Base-by-base conservation (phyloP, 2,888 invertebrate genomes). In the Phoenoteleia sp. region DNA sequence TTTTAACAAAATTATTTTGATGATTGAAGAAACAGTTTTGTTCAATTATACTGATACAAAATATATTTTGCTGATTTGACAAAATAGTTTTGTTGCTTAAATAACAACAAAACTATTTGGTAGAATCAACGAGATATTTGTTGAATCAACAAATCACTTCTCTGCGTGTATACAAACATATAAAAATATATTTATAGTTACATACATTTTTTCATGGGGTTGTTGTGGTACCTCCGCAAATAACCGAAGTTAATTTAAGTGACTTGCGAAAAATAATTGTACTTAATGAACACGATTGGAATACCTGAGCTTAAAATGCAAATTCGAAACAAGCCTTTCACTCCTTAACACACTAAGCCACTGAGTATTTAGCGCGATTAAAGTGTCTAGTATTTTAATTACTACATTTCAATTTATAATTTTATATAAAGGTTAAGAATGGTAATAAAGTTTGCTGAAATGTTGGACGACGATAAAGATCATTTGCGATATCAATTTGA, bases 291-390 rank as follows among this genome's bases (percentile, higher is more conserved):
- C 62, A 23, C 52, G 45, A 45, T 45, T 45, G 19, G 45, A 64
- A 74, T 64, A 33, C 36, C 36, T 49, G 27, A 69, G 42, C n/a
- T 23, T 58, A 60, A 76, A 82, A 82, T 82, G 81, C 71, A 82
- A 71, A 82, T 82, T 71, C 9, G 11, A 56, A 67, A 19, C 19
- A 13, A 49, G 71, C 76, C 81, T 82, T 82, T 76, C 81, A 71
- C 81, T 82, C 54, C 76, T 62, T 82, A 76, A 76, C 81, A 81
- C 49, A 75, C 75, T 82, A 71, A 76, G 54, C 54, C 71, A 76
- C 39, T 76, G 75, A 76, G 27, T 71, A 76, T 71, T 69, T 49
- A 67, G 69, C 62, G 25, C 64, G 52, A 36, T 71, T 58, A 39
- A 42, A 15, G 15, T 25, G 69, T 54, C 69, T 56, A 74, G 60